Conservation (phyloP, 2,113 vertebrate genomes). For the Papio anubis region DNA sequence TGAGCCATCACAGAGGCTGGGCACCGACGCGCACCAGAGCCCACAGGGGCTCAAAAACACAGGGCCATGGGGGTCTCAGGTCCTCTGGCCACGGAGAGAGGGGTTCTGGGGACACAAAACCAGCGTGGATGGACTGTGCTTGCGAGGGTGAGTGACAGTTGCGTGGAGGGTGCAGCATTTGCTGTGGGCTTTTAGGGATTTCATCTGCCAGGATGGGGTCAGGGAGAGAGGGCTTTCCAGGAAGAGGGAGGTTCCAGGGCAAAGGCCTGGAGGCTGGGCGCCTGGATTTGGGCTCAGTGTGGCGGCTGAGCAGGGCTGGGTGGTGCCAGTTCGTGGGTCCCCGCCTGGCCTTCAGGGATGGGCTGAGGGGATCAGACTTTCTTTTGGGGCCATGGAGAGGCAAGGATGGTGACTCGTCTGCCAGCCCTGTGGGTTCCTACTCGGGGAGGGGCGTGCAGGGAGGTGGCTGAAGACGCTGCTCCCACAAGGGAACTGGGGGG, state of each 20-base stretch:
- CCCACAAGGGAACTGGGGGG: background rate
- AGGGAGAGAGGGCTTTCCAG: background rate
- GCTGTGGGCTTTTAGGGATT: background rate
- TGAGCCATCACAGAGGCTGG: too few relatives aligned
- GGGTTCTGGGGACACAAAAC: background rate
- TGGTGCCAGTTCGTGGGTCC: background rate
- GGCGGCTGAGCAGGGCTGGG: background rate
- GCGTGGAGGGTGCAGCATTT: background rate
- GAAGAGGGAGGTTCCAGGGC: background rate
- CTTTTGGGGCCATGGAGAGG: background rate
- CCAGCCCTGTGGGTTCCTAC: background rate
- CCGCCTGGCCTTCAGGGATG: rapidly evolving
- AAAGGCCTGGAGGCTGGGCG: background rate
- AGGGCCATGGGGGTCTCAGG: background rate
- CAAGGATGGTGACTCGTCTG: background rate
- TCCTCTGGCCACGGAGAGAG: background rate
- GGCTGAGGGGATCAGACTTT: background rate
- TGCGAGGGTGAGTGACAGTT: background rate
- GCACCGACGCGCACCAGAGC: rapidly evolving
- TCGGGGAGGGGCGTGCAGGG: background rate
- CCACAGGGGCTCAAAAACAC: background rate
- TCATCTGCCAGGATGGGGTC: background rate
- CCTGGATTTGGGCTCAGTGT: background rate
- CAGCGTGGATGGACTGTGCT: background rate
- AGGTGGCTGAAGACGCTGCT: background rate